Evolutionary conservation across 2,113 vertebrate genomes (phyloP).

Genomic region (Odontesthes bonariensis): DNA sequence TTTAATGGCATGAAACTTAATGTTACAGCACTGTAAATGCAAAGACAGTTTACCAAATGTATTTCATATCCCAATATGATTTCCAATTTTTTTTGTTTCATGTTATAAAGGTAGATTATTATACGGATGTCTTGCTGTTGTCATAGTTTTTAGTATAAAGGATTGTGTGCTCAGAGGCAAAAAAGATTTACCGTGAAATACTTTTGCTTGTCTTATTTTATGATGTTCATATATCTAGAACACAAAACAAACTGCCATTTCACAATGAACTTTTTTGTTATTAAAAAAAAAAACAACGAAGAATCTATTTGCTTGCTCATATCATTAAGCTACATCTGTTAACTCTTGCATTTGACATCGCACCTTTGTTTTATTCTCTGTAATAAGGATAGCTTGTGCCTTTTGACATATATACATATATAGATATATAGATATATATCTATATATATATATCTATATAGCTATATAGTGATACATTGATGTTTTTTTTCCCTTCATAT

Average conservation of each 20-base stretch:
- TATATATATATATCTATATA: no score
- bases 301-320: background rate
- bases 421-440: no score
- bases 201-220: slow-evolving; percentile 28
- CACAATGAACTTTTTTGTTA: slow-evolving; percentile 6
- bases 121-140: slow-evolving; percentile 3
- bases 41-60: slow-evolving; percentile 39
- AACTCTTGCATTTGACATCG: slow-evolving; percentile 8
- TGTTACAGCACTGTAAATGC: slow-evolving; percentile 53
- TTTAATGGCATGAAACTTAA: slow-evolving; percentile 47
- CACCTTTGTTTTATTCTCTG: background rate
- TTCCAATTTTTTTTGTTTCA: slow-evolving; percentile 4
- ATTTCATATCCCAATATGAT: slow-evolving; percentile 16
- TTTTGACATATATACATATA: slow-evolving; percentile 27
- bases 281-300: background rate
- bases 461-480: no score
- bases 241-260: slow-evolving; percentile 6
- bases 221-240: background rate
- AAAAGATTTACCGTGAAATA: slow-evolving; percentile 22
- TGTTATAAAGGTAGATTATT: slow-evolving; percentile 10
- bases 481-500: background rate
- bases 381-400: slow-evolving; percentile 51
- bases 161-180: slow-evolving; percentile 77
- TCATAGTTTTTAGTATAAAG: slow-evolving; percentile 36
- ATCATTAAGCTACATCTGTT: background rate